These are phyloP conservation scores for Noctua janthe DNA, from an alignment of 2,888 invertebrate genomes.

Conservation along the genomic window DNA sequence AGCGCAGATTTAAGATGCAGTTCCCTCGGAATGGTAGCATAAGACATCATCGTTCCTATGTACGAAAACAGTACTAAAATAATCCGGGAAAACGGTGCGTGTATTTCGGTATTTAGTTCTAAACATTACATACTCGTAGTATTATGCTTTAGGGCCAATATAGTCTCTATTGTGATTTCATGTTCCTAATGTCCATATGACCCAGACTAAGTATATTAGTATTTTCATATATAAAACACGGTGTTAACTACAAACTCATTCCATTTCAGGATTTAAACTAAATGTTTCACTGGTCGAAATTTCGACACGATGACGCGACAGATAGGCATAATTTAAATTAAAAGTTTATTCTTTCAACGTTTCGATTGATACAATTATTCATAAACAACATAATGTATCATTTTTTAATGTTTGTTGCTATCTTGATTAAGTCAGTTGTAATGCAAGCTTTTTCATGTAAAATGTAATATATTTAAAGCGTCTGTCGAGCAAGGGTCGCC, in stretches of 20 bases:
- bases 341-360: background rate
- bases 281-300: background rate
- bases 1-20: slow-evolving; percentile 23
- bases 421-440: background rate
- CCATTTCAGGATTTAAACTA: background rate
- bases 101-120: slow-evolving; percentile 4
- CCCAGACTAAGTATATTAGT: background rate
- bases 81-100: slow-evolving; percentile 1
- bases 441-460: slow-evolving; percentile 2
- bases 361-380: background rate
- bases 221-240: background rate
- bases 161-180: slow-evolving; percentile 21
- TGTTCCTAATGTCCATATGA: slow-evolving; percentile 2
- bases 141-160: slow-evolving; percentile 1
- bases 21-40: background rate
- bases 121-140: slow-evolving; percentile 1
- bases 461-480: slow-evolving; percentile 31
- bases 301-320: background rate
- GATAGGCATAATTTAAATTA: background rate
- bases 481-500: slow-evolving; percentile 31
- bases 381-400: background rate
- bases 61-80: slow-evolving; percentile 5
- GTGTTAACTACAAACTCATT: background rate
- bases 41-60: background rate
- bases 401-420: background rate